Evolutionary conservation across 1,140 invertebrate genomes (phyloP), one percentile per base, ranked within the genome.

Genomic region (Pinna nobilis): DNA sequence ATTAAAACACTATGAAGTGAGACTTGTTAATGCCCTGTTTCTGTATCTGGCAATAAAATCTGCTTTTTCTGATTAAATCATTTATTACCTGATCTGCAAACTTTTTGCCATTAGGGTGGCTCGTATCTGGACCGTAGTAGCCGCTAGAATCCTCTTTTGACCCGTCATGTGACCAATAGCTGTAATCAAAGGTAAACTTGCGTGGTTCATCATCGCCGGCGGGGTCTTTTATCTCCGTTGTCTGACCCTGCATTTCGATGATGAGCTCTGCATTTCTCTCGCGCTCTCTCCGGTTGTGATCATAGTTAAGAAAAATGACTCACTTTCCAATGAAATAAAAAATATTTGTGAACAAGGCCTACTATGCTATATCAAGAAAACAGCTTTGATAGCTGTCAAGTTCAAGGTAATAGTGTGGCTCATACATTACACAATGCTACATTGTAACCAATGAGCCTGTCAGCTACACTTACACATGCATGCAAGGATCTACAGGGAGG

Each of bases 101-200:
- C 75, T 89, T 89, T 35, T 78, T 83, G 5, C 89, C 88, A 77
- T 91, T 91, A 1, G 86, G 76, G 60, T 88, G 88, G 28, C 80
- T 82, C 0, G 78, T 67, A 78, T 92, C 90, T 2, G 91, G 78
- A 7, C 73, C 82, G 49, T 86, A 89, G 74, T 90, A 90, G 15
- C 92, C 92, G 77, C 90, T 90, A 9, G 83, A 69, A 6, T 88
- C 78, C 67, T 90, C 89, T 57, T 88, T 90, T 77, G 82, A 92
- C 0, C 92, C 92, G 82, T 93, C 92, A 84, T 92, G 92, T 59
- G 91, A 92, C 92, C 92, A 93, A 78, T 93, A 93, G 70, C 90
- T 91, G 82, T 89, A 89, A 84, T 93, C 92, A 84, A 91, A 93
- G 6, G 91, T 89, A 81, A 92, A 93, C 71, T 88, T 88, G 74